Conservation (phyloP, 2,113 vertebrate species). For the Nothoprocta pentlandii region DNA sequence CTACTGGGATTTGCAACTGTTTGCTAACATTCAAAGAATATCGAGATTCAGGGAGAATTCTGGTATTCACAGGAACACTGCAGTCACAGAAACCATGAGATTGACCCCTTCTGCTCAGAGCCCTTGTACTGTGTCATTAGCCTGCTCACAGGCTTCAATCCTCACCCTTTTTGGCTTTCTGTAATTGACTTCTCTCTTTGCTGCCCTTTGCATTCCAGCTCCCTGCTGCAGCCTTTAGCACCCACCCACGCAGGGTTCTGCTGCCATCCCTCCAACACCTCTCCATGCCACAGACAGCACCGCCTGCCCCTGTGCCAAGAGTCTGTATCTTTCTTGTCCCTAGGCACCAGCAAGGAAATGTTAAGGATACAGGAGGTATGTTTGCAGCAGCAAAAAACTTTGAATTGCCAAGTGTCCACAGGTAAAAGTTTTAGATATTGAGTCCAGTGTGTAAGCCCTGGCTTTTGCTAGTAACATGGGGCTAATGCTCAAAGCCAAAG, state of each 20-base stretch:
- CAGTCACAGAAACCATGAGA: neutral
- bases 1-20: neutral
- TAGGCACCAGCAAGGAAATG: neutral
- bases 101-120: neutral
- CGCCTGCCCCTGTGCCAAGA: neutral
- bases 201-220: neutral
- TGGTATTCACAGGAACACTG: neutral
- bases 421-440: neutral
- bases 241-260: neutral
- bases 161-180: neutral
- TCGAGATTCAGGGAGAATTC: neutral
- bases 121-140: neutral
- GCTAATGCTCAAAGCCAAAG: neutral
- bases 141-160: neutral
- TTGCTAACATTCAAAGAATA: neutral
- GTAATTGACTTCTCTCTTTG: neutral
- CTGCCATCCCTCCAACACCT: neutral
- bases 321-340: neutral
- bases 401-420: neutral
- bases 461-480: neutral
- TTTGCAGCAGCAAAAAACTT: neutral
- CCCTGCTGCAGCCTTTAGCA: neutral
- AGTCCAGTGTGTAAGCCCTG: neutral
- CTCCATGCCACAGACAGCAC: neutral
- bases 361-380: neutral